These are phyloP conservation scores for Callocephalon fimbriatum DNA, from an alignment of 2,113 vertebrate species.

Conservation along the genomic window DNA sequence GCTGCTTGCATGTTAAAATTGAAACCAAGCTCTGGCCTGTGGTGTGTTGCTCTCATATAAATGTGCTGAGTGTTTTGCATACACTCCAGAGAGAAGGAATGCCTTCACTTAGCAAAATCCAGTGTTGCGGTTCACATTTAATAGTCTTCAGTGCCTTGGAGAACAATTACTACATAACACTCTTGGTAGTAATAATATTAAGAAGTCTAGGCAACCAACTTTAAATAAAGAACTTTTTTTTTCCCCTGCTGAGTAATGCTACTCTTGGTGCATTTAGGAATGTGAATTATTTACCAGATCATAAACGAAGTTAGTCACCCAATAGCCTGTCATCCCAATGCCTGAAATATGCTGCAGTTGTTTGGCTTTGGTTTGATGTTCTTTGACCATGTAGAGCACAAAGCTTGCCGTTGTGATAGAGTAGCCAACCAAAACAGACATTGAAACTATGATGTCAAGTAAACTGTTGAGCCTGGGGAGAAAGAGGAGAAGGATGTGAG, in stretches of 20 bases:
- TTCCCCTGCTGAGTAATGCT: neutral
- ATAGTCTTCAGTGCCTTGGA: neutral
- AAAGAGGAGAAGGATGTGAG: neutral
- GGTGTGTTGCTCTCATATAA: neutral
- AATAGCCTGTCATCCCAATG: slow-evolving; percentile 89
- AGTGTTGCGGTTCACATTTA: neutral
- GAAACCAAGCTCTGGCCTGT: slow-evolving; percentile 22
- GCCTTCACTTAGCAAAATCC: slow-evolving; percentile 7
- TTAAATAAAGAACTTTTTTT: neutral
- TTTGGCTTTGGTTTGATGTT: slow-evolving; percentile 91
- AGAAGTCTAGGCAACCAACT: neutral
- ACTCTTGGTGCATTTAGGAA: neutral
- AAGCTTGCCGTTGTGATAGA: slow-evolving; percentile 94
- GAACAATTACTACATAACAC: slow-evolving; percentile 11
- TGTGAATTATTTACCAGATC: slow-evolving; percentile 88
- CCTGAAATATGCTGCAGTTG: slow-evolving; percentile 94
- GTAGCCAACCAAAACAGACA: slow-evolving; percentile 91
- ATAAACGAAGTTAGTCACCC: slow-evolving; percentile 92
- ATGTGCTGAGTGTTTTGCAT: neutral
- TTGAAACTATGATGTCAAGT: slow-evolving; percentile 87
- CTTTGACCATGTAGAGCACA: slow-evolving; percentile 90
- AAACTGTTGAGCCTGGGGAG: slow-evolving; percentile 83
- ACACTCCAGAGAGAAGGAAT: neutral
- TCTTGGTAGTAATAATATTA: slow-evolving; percentile 5
- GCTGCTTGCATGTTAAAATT: neutral